Conservation (phyloP, 1,140 invertebrate genomes). For the Oncopodura yosiiana region DNA sequence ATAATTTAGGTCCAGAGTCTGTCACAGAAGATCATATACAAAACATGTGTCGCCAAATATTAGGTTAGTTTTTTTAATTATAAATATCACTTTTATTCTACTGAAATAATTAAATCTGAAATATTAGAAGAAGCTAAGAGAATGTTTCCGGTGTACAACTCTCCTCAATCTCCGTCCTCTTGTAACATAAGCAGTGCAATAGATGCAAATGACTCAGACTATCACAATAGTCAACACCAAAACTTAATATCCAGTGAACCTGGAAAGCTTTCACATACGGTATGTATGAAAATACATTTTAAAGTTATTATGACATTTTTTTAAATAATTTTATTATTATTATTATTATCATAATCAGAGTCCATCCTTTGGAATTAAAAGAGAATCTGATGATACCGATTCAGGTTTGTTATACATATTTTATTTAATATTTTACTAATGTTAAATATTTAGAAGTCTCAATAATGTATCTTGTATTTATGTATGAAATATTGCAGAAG, state of each 20-base stretch:
- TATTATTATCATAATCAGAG: slow-evolving; percentile 41
- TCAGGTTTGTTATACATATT: no score
- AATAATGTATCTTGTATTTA: no score
- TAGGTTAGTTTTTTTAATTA: no score
- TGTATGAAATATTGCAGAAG: no score
- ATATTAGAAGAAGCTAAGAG: slow-evolving; percentile 65
- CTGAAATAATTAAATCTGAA: no score
- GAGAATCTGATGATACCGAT: slow-evolving; percentile 47
- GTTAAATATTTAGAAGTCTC: no score
- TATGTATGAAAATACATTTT: slow-evolving; percentile 5
- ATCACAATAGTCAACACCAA: slow-evolving; percentile 28
- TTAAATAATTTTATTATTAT: background rate
- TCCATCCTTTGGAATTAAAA: slow-evolving; percentile 45
- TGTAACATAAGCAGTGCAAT: slow-evolving; percentile 29
- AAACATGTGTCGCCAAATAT: slow-evolving; percentile 62
- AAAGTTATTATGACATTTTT: background rate
- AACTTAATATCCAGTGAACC: slow-evolving; percentile 14
- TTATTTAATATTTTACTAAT: no score
- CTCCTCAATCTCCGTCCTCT: slow-evolving; percentile 29
- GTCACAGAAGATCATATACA: slow-evolving; percentile 64
- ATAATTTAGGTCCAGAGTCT: slow-evolving; percentile 60
- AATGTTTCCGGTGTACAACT: slow-evolving; percentile 46
- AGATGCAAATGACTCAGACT: slow-evolving; percentile 24
- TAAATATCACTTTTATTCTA: no score
- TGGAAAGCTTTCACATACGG: slow-evolving; percentile 29